Evolutionary conservation across 2,888 invertebrate genomes (phyloP), one percentile per base, ranked within the genome.

Genomic region (Pandemis corylana): DNA sequence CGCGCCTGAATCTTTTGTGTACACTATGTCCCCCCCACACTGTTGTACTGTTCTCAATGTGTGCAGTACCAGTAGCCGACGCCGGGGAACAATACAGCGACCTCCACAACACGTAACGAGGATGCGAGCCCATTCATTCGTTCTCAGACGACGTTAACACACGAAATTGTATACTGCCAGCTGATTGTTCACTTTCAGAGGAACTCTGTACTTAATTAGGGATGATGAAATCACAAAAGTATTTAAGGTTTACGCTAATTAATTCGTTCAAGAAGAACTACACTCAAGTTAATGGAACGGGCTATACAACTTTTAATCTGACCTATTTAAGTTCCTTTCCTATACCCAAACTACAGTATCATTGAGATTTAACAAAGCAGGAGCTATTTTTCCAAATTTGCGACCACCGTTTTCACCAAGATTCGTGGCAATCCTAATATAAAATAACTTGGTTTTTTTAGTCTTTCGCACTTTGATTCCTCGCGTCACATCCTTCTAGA

Each of bases 1-100:
- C 92, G 91, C 93, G 89, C 91, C 84, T 92, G 93, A 93, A 91
- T 94, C 92, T 88, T 93, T 94, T 94, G 93, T 93, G 81, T 83
- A 62, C 77, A 42, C 68, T 76, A 79, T 77, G 79, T 72, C 76
- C 62, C 78, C 78, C 77, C 81, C 83, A 83, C 78, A 77, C 78
- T 76, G 74, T 56, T 56, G 56, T 56, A 20, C 78, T 75, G 77
- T 74, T 76, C 74, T 78, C 78, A 77, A 78, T 78, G 73, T 77
- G 80, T 79, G 83, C 88, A 87, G 82, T 85, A 87, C 86, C 84
- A 89, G 84, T 86, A 56, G 56, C 20, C 46, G 86, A 84, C 84
- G 81, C 82, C 82, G 70, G 28, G 64, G 84, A 87, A 89, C 90
- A 87, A 89, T 89, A 83, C 83, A 80, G 78, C 84, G 83, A 83